phyloP scores from a whole-genome alignment of 2,888 invertebrate genomes.

The Gryllus longicercus region DNA sequence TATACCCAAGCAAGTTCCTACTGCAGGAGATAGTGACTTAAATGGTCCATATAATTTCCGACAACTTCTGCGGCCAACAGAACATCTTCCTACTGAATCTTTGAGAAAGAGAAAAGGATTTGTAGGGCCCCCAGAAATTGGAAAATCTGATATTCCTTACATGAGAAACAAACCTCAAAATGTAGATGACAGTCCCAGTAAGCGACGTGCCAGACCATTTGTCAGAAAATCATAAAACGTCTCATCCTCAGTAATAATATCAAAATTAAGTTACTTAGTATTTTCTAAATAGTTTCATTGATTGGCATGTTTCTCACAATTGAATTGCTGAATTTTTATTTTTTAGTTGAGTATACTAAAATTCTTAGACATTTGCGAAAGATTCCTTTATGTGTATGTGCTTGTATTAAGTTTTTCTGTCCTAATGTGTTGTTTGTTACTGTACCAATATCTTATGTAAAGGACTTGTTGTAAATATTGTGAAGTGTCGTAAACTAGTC shows the following conservation, averaged over 20 bases:
- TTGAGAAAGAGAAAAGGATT: conserved; percentile 60
- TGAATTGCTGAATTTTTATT: too few species aligned
- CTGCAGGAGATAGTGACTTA: conserved; percentile 46
- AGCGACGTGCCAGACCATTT: conserved; percentile 33
- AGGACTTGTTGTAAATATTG: too few species aligned
- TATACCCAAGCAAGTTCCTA: neutral
- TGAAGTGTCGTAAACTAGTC: too few species aligned
- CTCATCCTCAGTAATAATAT: neutral
- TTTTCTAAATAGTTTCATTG: neutral
- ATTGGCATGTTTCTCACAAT: too few species aligned
- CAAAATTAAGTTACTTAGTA: neutral
- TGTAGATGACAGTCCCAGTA: conserved; percentile 31
- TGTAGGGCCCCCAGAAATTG: conserved; percentile 18
- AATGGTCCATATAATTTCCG: conserved; percentile 67
- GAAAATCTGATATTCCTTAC: neutral
- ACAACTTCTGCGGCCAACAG: conserved; percentile 61
- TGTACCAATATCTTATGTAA: too few species aligned
- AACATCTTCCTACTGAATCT: conserved; percentile 65
- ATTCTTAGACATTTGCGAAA: too few species aligned
- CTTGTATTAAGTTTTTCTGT: too few species aligned
- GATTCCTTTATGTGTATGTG: too few species aligned
- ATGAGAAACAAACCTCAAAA: neutral
- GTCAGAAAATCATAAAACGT: conserved; percentile 22
- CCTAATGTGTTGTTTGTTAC: too few species aligned
- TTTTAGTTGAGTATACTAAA: too few species aligned